Base-by-base conservation (phyloP, 2,888 invertebrate genomes). In the Orgyia antiqua region DNA sequence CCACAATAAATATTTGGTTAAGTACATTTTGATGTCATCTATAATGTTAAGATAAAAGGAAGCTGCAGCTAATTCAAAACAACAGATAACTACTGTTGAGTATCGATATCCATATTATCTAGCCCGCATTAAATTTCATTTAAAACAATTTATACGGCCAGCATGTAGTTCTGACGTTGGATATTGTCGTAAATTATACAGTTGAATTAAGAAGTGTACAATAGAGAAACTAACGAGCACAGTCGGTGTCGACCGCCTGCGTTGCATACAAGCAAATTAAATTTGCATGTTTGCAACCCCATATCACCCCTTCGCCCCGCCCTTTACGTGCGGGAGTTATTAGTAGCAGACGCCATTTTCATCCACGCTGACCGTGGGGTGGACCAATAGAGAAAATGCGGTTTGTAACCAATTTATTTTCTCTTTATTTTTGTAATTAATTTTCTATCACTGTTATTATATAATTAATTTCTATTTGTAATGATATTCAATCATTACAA, bases 61-160 rank as follows among this genome's bases (percentile, higher is more conserved):
- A 10, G n/a, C 24, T 13, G 10, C 13, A 17, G 4, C 13, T 15
- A 15, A 15, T 15, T 15, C 4, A 15, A 15, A 46, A 23, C 10
- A 18, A 24, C 43, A 40, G 28, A 13, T 11, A 15, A 15, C 15
- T 15, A 15, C 15, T 15, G 15, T 4, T 15, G n/a, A n/a, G n/a
- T 15, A 4, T 6, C 15, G 15, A 4, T 15, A 31, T 42, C 24
- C 20, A 31, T 34, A 19, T 12, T 37, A 47, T 46, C 39, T 53
- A 30, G 46, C 70, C 84, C 83, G 83, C 82, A 84, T 83, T 79
- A 76, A 77, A 46, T 75, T 82, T 71, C 80, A 80, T 78, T 82
- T 78, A 80, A 68, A 65, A 58, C 69, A 75, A 78, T 76, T 78
- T 77, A 76, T 79, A 67, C 69, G 62, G 64, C 65, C 62, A 51